Conservation (phyloP, 1,140 invertebrate species). For the Stenopsyche tienmushanensis region DNA sequence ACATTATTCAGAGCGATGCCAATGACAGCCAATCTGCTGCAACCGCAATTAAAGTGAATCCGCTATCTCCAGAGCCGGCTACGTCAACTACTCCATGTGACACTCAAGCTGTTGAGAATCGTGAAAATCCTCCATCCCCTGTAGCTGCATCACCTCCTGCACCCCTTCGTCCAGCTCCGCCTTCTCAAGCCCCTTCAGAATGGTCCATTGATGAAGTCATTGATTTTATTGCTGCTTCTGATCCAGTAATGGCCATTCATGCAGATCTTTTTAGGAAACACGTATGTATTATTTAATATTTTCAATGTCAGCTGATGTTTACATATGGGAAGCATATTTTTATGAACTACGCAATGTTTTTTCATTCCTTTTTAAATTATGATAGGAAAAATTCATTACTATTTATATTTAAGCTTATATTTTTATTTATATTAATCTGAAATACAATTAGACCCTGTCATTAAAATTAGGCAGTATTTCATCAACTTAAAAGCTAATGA, state of each 20-base stretch:
- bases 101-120: slow-evolving; percentile 28
- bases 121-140: slow-evolving; percentile 39
- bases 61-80: slow-evolving; percentile 47
- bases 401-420: not conserved
- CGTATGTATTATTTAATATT: slow-evolving; percentile 62
- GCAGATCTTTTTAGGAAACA: slow-evolving; percentile 93
- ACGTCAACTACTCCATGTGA: slow-evolving; percentile 50
- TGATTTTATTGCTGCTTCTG: slow-evolving; percentile 79
- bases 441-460: too few species aligned
- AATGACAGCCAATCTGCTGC: slow-evolving; percentile 30
- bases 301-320: too few species aligned
- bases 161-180: slow-evolving; percentile 51
- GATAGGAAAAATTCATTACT: not conserved
- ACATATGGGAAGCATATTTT: too few species aligned
- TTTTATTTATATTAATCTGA: not conserved
- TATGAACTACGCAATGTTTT: not conserved
- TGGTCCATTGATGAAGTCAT: slow-evolving; percentile 96
- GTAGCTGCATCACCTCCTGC: slow-evolving; percentile 39
- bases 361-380: slow-evolving; percentile 17
- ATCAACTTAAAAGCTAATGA: too few species aligned
- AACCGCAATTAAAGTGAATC: slow-evolving; percentile 22
- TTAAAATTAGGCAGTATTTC: too few species aligned
- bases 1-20: slow-evolving; percentile 30
- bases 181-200: slow-evolving; percentile 67
- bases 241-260: slow-evolving; percentile 77